Evolutionary conservation across 2,888 invertebrate genomes (phyloP).

Genomic region (Epiblema foenella): DNA sequence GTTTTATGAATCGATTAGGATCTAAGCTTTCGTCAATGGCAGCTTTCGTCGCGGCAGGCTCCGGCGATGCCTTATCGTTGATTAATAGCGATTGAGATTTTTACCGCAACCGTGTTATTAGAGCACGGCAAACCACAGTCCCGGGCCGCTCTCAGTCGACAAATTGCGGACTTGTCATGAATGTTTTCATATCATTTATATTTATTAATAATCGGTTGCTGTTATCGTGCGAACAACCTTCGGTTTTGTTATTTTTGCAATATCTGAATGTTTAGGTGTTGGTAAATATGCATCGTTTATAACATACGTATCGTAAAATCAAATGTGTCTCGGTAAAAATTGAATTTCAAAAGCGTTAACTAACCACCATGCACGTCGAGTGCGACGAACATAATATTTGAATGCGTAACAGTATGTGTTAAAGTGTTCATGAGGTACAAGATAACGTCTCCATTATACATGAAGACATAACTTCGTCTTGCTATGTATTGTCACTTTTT

Average conservation of each 20-base stretch:
- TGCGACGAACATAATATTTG: constrained; percentile 20
- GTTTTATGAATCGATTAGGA: constrained; percentile 84
- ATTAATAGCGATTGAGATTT: constrained; percentile 83
- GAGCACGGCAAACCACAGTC: constrained; percentile 69
- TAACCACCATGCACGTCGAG: constrained; percentile 24
- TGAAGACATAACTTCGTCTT: constrained; percentile 4
- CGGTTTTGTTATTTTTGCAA: constrained; percentile 35
- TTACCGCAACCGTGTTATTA: constrained; percentile 78
- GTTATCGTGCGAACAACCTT: constrained; percentile 38
- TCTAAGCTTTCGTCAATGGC: constrained; percentile 85
- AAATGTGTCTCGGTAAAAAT: constrained; percentile 36
- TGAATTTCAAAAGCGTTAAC: constrained; percentile 19
- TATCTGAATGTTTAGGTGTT: constrained; percentile 40
- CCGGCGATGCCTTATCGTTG: constrained; percentile 78
- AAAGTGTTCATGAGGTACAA: constrained; percentile 24
- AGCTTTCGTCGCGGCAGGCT: constrained; percentile 76
- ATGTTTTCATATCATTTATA: constrained; percentile 67
- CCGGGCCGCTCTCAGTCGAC: constrained; percentile 67
- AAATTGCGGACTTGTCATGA: constrained; percentile 74
- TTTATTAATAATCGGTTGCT: constrained; percentile 55
- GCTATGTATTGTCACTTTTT: constrained; percentile 3
- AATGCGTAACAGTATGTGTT: constrained; percentile 30
- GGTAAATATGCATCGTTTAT: constrained; percentile 42
- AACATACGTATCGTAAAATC: constrained; percentile 22
- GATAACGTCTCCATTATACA: constrained; percentile 19